These are phyloP conservation scores for Sympetrum striolatum DNA, from an alignment of 2,888 invertebrate genomes.

Conservation along the genomic window DNA sequence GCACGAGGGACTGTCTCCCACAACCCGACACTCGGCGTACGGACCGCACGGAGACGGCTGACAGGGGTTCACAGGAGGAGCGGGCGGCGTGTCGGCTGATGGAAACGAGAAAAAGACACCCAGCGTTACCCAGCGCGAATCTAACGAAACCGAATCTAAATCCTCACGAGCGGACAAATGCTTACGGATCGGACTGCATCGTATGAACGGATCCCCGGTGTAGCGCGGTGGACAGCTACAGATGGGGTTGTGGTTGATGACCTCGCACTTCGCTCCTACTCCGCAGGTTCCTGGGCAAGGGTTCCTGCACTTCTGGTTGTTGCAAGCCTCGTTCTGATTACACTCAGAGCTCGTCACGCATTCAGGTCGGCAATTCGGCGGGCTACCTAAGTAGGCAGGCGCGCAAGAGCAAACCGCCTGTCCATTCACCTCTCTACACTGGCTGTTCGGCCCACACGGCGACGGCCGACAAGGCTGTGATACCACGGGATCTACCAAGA, in stretches of 20 bases:
- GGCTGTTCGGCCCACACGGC: conserved; percentile 63
- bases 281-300: conserved; percentile 69
- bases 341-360: conserved; percentile 61
- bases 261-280: conserved; percentile 65
- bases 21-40: conserved; percentile 68
- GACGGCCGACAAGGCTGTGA: conserved; percentile 58
- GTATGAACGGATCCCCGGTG: conserved; percentile 67
- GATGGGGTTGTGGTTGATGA: conserved; percentile 71
- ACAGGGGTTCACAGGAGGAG: conserved; percentile 54
- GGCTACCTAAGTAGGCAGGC: conserved; percentile 58
- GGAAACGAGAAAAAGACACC: not conserved
- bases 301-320: conserved; percentile 70
- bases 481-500: conserved; percentile 48
- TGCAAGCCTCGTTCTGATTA: conserved; percentile 66
- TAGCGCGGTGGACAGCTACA: conserved; percentile 69
- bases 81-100: conserved; percentile 30
- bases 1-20: conserved; percentile 72
- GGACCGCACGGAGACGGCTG: conserved; percentile 71
- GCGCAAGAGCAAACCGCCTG: conserved; percentile 61
- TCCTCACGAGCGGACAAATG: not conserved
- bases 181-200: conserved; percentile 55
- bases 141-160: not conserved
- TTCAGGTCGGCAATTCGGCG: conserved; percentile 61
- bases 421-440: conserved; percentile 60
- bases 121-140: not conserved